These are phyloP conservation scores for Phyllostomus hastatus DNA, from an alignment of 2,113 vertebrate species.

Conservation along the genomic window DNA sequence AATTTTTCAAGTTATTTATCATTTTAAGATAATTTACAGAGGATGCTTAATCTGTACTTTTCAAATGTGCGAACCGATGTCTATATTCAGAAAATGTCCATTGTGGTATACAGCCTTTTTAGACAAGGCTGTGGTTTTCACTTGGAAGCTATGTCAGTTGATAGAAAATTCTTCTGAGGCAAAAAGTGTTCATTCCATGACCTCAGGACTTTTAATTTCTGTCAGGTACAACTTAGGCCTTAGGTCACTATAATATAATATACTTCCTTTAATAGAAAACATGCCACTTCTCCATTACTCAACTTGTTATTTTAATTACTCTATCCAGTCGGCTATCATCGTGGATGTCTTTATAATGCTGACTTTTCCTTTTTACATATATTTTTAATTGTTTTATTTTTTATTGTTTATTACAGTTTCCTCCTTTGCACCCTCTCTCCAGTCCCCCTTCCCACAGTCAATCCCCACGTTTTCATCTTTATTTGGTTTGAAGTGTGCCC, in stretches of 20 bases:
- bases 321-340: not conserved
- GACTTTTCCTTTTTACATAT: not conserved
- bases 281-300: not conserved
- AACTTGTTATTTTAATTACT: not conserved
- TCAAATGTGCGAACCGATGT: not conserved
- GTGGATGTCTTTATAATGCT: not conserved
- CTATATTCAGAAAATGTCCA: not conserved
- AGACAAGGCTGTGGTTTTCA: not conserved
- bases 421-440: no score
- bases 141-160: not conserved
- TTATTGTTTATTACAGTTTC: no score
- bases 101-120: not conserved
- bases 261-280: not conserved
- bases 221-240: not conserved
- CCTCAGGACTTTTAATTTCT: slow-evolving; percentile 4
- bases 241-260: not conserved
- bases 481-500: not conserved
- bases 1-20: not conserved
- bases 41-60: not conserved
- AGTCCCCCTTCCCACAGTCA: no score
- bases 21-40: not conserved
- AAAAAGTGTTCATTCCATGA: not conserved
- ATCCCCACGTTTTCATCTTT: not conserved
- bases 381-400: no score
- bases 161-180: not conserved